A percentile compares a stretch with the other conserved stretches of the same genome.
Evolutionary conservation across 2,888 invertebrate genomes (phyloP).

Genomic region (Stenichneumon culpator): DNA sequence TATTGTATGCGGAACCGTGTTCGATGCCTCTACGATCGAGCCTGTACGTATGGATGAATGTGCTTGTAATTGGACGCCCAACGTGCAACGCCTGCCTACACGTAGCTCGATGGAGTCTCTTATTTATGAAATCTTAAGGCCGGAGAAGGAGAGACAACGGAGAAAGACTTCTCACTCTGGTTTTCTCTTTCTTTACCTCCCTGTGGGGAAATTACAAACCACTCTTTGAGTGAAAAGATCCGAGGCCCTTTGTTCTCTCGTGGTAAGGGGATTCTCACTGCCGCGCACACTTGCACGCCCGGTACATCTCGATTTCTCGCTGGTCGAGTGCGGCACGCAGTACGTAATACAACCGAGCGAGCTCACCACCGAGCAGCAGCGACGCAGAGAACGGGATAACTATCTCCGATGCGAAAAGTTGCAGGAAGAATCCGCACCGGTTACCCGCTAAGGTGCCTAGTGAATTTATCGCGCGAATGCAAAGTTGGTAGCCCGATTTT

Average conservation of each 20-base stretch:
- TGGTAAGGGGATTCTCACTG: slow-evolving; percentile 18
- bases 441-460: slow-evolving; percentile 21
- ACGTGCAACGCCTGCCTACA: slow-evolving; percentile 6
- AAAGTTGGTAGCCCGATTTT: slow-evolving; percentile 52
- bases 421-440: slow-evolving; percentile 11
- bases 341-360: slow-evolving; percentile 13
- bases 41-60: not conserved
- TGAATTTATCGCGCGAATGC: slow-evolving; percentile 43
- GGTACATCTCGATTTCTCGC: slow-evolving; percentile 49
- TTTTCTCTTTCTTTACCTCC: slow-evolving; percentile 19
- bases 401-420: slow-evolving; percentile 33
- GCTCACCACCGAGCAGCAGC: slow-evolving; percentile 19
- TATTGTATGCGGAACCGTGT: slow-evolving; percentile 1
- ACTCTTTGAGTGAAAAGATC: slow-evolving; percentile 53
- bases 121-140: slow-evolving; percentile 11
- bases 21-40: not conserved
- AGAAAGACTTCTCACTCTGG: not conserved
- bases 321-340: slow-evolving; percentile 1
- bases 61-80: slow-evolving; percentile 8
- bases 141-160: not conserved
- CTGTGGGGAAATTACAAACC: slow-evolving; percentile 51
- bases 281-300: slow-evolving; percentile 18
- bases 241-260: slow-evolving; percentile 49
- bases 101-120: slow-evolving; percentile 13
- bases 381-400: slow-evolving; percentile 14